Evolutionary conservation across 1,140 invertebrate species (phyloP), one percentile per base, ranked within the genome.

Genomic region (Euschistus heros): DNA sequence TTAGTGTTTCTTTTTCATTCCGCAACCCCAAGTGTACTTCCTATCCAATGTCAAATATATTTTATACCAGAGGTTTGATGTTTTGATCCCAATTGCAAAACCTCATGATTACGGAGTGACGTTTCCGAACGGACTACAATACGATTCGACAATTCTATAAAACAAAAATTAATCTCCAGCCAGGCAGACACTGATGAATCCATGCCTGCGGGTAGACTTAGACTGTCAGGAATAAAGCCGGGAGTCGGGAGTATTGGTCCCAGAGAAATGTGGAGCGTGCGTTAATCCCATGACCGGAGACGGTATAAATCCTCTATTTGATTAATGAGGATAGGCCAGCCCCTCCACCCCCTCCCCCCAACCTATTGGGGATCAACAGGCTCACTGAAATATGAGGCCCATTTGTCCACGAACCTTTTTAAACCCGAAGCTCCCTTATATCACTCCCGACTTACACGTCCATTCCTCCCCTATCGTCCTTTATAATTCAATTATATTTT

Each of bases 391-490:
- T 50, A 50, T 50, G 47, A 50, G 47, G n/a, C 47, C 47, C 47
- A 50, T 50, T 50, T 50, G 47, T 50, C 47, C 47, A 18, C n/a
- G n/a, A 17, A 50, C n/a, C 47, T 50, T 50, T 50, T 50, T 50
- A 50, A 50, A 50, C 22, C 47, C 22, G 47, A 50, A 18, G 6
- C 47, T 13, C n/a, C 22, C 47, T 22, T 50, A 50, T 50, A 50
- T 50, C 47, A 50, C 47, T 50, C 47, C 47, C 47, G 22, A 50
- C 47, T 50, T 50, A 50, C 47, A 50, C 47, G n/a, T 50, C 15
- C 46, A n/a, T 18, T 47, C 13, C 18, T 47, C 33, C 33, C 33
- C 33, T 13, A 10, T 37, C 33, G 33, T 6, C 33, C 47, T 50
- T 50, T 50, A 50, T 50, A 20, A 50, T 50, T 50, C 47, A 50